Evolutionary conservation across 2,113 vertebrate species (phyloP).

Genomic region (Junco hyemalis): DNA sequence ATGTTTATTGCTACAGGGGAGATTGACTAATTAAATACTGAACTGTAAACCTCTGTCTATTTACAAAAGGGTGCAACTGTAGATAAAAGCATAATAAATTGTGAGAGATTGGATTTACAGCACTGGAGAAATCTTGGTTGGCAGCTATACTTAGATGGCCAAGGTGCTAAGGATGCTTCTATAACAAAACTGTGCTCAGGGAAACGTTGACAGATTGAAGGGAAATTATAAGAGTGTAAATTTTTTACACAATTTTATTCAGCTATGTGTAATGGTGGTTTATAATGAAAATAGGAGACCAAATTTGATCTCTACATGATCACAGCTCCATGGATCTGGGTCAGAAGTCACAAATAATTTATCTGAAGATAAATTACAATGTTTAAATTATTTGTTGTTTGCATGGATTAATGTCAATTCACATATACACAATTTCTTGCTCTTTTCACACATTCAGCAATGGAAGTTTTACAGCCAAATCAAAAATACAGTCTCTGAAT

Average conservation of each 20-base stretch:
- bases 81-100: background rate
- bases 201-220: background rate
- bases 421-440: background rate
- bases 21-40: background rate
- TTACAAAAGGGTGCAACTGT: background rate
- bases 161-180: background rate
- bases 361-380: background rate
- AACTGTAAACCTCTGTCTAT: background rate
- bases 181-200: background rate
- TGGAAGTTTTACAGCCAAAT: constrained; percentile 2
- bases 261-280: background rate
- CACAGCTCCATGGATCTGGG: background rate
- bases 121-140: background rate
- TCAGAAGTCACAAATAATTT: background rate
- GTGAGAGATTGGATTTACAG: background rate
- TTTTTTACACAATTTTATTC: background rate
- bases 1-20: background rate
- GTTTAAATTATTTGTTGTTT: background rate
- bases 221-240: background rate
- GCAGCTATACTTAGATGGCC: background rate
- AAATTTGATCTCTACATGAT: background rate
- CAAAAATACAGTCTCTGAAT: background rate
- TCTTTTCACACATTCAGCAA: background rate
- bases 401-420: background rate
- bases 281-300: background rate